These are phyloP conservation scores for Lochmaea capreae DNA, from an alignment of 2,888 invertebrate genomes.

Conservation along the genomic window DNA sequence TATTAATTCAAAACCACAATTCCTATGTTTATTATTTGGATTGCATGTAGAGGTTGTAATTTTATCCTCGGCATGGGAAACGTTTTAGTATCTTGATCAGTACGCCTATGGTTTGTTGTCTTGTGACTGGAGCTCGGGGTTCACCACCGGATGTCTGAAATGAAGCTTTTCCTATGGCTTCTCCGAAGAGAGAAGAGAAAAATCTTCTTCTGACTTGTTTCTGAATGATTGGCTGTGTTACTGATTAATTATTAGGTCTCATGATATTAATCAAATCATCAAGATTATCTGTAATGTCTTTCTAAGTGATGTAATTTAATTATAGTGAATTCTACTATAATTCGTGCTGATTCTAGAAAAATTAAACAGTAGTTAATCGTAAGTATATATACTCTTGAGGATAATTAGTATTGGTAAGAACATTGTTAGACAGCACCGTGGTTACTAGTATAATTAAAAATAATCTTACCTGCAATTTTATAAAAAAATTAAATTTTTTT, in stretches of 20 bases:
- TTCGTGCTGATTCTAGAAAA: slow-evolving; percentile 19
- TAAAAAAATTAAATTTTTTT: no score
- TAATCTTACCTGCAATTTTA: no score
- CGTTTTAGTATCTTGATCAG: neutral
- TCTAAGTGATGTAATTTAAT: slow-evolving; percentile 30
- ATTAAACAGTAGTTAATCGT: neutral
- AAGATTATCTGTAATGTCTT: slow-evolving; percentile 19
- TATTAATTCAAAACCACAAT: no score
- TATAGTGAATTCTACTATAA: slow-evolving; percentile 14
- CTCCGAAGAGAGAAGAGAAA: slow-evolving; percentile 24
- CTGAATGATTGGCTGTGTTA: slow-evolving; percentile 25
- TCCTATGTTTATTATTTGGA: neutral
- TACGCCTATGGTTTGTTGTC: slow-evolving; percentile 20
- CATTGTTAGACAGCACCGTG: neutral
- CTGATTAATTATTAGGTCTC: slow-evolving; percentile 23
- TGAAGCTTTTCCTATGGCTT: slow-evolving; percentile 38
- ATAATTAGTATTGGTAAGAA: neutral
- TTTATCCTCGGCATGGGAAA: neutral
- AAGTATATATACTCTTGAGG: neutral
- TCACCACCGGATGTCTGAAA: slow-evolving; percentile 35
- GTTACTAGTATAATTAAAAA: neutral
- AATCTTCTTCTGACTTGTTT: slow-evolving; percentile 28
- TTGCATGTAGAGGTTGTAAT: neutral
- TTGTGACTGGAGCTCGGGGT: slow-evolving; percentile 11
- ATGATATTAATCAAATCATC: slow-evolving; percentile 29